Base-by-base conservation (phyloP, 2,888 invertebrate genomes). In the Odontothrips loti region DNA sequence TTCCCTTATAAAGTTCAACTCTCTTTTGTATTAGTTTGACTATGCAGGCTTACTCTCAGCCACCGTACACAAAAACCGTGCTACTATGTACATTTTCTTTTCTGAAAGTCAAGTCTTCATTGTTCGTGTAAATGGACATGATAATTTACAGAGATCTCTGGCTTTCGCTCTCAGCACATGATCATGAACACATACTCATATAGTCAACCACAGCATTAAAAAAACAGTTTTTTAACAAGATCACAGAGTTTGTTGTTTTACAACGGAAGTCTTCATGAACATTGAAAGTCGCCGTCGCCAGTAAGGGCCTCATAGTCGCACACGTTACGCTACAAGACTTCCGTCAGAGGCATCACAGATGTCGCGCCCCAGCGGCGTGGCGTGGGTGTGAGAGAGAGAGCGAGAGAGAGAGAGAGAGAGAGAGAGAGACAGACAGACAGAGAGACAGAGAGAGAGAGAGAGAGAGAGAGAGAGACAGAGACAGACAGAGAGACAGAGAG, bases 181-280 rank as follows among this genome's bases (percentile, higher is more conserved):
- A 75, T 75, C 68, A 75, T 75, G 68, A 75, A 75, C 68, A 75
- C 68, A 75, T 75, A 75, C 68, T 75, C 68, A 75, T 75, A 75
- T 75, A 75, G 68, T 75, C 68, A 75, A 75, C 68, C 68, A 75
- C 68, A 75, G 68, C 68, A 75, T 27, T 75, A 4, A n/a, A n/a
- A n/a, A n/a, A n/a, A n/a, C n/a, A n/a, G 2, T 43, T 43, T 43
- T 43, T 43, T 75, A 75, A 27, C 68, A 75, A 75, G 68, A 75
- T 75, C 68, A 75, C 68, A 75, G 68, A 75, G 68, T 75, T 75
- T 75, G 68, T 75, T 75, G 68, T 75, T n/a, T 75, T 58, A 20
- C 20, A 20, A 17, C 20, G 58, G 17, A 58, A 58, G 17, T 58
- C 58, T 58, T 15, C 58, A 6, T 58, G 58, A 10, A 58, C 34